Evolutionary conservation across 64 coral and sea anemone genomes (phyloP).

Genomic region (Pocillopora damicornis): DNA sequence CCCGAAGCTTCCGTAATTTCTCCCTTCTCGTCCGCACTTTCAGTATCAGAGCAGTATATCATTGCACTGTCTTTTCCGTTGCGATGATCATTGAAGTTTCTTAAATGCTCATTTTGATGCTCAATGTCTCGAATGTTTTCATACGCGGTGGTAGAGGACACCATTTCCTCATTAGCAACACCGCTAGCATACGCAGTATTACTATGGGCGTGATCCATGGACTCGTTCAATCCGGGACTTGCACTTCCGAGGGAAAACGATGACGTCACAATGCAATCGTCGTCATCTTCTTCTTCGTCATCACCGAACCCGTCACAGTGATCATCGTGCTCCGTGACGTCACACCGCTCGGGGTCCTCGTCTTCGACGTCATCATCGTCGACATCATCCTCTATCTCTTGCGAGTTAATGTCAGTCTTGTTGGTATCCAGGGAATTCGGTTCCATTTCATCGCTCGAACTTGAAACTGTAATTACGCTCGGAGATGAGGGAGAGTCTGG

Average conservation of each 20-base stretch:
- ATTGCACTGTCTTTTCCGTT: slow-evolving; percentile 18
- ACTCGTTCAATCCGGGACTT: slow-evolving; percentile 76
- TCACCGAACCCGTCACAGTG: slow-evolving; percentile 68
- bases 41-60: slow-evolving; percentile 54
- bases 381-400: slow-evolving; percentile 22
- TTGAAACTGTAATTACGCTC: slow-evolving; percentile 98
- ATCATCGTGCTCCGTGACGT: slow-evolving; percentile 61
- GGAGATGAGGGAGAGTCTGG: slow-evolving; percentile 89
- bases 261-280: slow-evolving; percentile 92
- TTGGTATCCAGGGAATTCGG: slow-evolving; percentile 77
- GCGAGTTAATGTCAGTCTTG: slow-evolving; percentile 33
- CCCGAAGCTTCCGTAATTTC: neutral
- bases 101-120: neutral
- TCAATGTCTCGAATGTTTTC: neutral
- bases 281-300: slow-evolving; percentile 82
- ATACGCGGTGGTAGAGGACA: slow-evolving; percentile 54
- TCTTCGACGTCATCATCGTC: slow-evolving; percentile 47
- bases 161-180: slow-evolving; percentile 54
- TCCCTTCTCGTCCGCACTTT: slow-evolving; percentile 66
- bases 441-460: slow-evolving; percentile 94
- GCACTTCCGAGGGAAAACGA: slow-evolving; percentile 77
- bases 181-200: slow-evolving; percentile 23
- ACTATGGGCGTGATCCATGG: slow-evolving; percentile 34
- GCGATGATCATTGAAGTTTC: slow-evolving; percentile 4
- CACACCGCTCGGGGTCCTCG: slow-evolving; percentile 37